These are phyloP conservation scores for Caenorhabditis imperialis DNA, from an alignment of 2,888 invertebrate species.

Conservation along the genomic window DNA sequence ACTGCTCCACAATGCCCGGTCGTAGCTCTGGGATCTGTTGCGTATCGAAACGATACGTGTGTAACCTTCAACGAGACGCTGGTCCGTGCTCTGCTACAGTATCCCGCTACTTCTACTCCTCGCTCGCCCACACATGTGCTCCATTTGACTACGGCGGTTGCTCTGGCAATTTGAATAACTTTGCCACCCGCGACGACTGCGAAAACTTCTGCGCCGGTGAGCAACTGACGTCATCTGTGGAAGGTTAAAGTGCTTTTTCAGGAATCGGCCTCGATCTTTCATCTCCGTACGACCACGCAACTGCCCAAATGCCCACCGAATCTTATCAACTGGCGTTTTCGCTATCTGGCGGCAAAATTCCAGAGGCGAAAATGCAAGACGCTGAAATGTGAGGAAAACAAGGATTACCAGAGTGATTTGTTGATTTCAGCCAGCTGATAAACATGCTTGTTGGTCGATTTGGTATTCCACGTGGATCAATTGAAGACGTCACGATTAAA, in stretches of 20 bases:
- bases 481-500: conserved; percentile 61
- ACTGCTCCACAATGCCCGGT: conserved; percentile 67
- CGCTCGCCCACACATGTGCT: conserved; percentile 57
- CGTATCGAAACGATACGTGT: conserved; percentile 71
- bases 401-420: not conserved
- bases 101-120: conserved; percentile 66
- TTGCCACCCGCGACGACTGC: conserved; percentile 67
- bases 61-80: conserved; percentile 62
- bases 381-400: conserved; percentile 51
- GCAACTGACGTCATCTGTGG: not conserved
- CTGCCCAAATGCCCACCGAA: conserved; percentile 44
- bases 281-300: conserved; percentile 58
- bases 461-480: conserved; percentile 49
- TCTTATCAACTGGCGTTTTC: conserved; percentile 68
- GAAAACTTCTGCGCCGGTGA: conserved; percentile 61
- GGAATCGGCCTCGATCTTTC: conserved; percentile 66
- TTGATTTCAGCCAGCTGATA: conserved; percentile 23
- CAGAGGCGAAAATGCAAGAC: conserved; percentile 47
- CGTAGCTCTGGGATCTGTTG: conserved; percentile 67
- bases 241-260: conserved; percentile 23
- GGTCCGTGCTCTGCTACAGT: conserved; percentile 65
- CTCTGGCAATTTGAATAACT: conserved; percentile 74
- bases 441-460: conserved; percentile 42
- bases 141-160: conserved; percentile 74
- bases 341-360: conserved; percentile 65